These are phyloP conservation scores for Rhipidura dahli DNA, from an alignment of 2,113 vertebrate species.

Conservation along the genomic window DNA sequence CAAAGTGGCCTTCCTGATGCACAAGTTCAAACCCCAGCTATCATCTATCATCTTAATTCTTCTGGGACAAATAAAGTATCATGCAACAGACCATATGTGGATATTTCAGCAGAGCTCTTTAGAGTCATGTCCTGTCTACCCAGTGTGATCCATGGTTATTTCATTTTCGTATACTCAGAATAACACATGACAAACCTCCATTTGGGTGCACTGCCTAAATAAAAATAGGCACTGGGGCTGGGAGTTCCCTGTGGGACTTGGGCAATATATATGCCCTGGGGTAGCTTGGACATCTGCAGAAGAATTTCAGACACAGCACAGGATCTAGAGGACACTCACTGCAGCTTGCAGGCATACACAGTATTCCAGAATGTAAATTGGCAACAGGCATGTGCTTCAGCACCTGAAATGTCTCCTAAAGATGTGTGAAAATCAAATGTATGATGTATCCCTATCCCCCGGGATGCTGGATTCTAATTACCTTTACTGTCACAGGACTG, in stretches of 20 bases:
- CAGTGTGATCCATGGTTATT: not conserved
- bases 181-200: not conserved
- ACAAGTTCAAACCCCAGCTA: slow-evolving; percentile 48
- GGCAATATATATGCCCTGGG: not conserved
- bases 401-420: not conserved
- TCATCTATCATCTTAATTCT: slow-evolving; percentile 29
- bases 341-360: not conserved
- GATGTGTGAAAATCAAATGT: not conserved
- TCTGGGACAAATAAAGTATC: slow-evolving; percentile 34
- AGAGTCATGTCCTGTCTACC: not conserved
- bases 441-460: not conserved
- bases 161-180: not conserved
- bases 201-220: not conserved
- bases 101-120: slow-evolving; percentile 23
- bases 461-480: not conserved
- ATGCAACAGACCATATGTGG: slow-evolving; percentile 9
- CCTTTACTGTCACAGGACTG: not conserved
- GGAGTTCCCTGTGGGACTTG: not conserved
- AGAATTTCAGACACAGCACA: not conserved
- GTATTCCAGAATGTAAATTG: not conserved
- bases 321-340: not conserved
- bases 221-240: not conserved
- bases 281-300: not conserved
- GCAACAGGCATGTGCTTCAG: not conserved
- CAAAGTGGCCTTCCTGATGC: slow-evolving; percentile 32